Base-by-base conservation (phyloP, 2,888 invertebrate species). In the Caenorhabditis sp. region DNA sequence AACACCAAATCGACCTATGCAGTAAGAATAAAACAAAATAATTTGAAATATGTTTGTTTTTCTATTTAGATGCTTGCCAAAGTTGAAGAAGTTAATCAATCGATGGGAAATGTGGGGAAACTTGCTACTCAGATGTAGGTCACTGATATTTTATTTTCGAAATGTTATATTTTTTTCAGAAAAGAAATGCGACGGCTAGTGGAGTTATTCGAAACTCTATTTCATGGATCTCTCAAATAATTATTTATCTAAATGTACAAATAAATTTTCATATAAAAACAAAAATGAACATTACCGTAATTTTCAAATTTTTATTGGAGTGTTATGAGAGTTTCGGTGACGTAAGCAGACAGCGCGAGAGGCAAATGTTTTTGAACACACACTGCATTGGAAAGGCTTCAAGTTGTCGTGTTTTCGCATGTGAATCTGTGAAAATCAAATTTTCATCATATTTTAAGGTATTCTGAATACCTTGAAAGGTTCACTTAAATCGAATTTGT, bases 61-160 rank as follows among this genome's bases (percentile, higher is more conserved):
- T 31, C 31, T n/a, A n/a, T n/a, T n/a, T n/a, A 31, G 82, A 81
- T 86, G 80, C 58, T 86, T 36, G 85, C 86, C 1, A 86, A 86
- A 69, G 78, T 84, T 14, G 86, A 86, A 62, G 86, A 86, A 66
- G 77, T 86, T 17, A 84, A 79, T 73, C 76, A 76, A 19, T 70
- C 81, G n/a, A 78, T 86, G 82, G 71, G 72, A 36, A 77, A 79
- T 55, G 73, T 84, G 8, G 70, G 78, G 36, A 82, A 83, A 58
- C 58, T 85, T 24, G 76, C 84, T 8, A 74, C 68, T 21, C 83
- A 86, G 70, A 82, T 86, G 81, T 83, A 58, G 31, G 31, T 31
- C n/a, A 72, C 77, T 21, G 26, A 55, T 27, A 2, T 31, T 58
- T 14, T 23, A 4, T 31, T 14, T 14, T 1, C 27, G 19, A 58